Base-by-base conservation (phyloP, 2,797 vertebrate genomes). In the Malacoraja senta region DNA sequence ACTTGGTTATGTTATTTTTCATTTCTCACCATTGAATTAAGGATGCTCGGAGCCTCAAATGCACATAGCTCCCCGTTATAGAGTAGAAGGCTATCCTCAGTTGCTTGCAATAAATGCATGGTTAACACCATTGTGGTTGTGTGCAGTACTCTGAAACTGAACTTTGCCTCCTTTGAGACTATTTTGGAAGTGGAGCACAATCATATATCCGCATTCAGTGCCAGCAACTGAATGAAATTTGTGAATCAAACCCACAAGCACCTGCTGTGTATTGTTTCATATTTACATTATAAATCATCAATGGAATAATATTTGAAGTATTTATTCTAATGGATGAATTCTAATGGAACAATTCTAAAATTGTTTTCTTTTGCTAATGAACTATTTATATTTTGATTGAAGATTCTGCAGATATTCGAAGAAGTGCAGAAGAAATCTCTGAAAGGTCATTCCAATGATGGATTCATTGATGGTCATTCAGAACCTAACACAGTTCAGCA, bases 381-480 rank as follows among this genome's bases (percentile, higher is more conserved):
- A 21, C 29, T 29, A 44, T 21, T 38, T 86, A 53, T 44, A 53
- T 86, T 58, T 74, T 29, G 24, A 72, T 29, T 93, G 9, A 93
- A 98, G 98, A 98, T 98, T 94, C 96, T 98, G 94, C 95, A 97
- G 94, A 97, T 98, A 79, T 98, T 98, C 93, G 97, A 98, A 94
- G 95, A 97, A 93, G 97, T 98, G 93, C 97, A 97, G 95, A 96
- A 90, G 94, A 96, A 94, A 29, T 95, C 97, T 93, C 93, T 17
- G 0, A 44, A 76, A 29, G 77, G 86, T 44, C 19, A 90, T 68
- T 65, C 24, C n/a, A 94, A 94, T 94, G 61, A 38, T 32, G 84
- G 92, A n/a, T 93, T 92, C 32, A 93, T 84, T 1, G 2, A 92
- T 24, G 24, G 76, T 74, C 3, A 53, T 29, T 17, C 71, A 72